phyloP scores from a whole-genome alignment of 2,888 invertebrate genomes.

The Harpagoxenus sublaevis region DNA sequence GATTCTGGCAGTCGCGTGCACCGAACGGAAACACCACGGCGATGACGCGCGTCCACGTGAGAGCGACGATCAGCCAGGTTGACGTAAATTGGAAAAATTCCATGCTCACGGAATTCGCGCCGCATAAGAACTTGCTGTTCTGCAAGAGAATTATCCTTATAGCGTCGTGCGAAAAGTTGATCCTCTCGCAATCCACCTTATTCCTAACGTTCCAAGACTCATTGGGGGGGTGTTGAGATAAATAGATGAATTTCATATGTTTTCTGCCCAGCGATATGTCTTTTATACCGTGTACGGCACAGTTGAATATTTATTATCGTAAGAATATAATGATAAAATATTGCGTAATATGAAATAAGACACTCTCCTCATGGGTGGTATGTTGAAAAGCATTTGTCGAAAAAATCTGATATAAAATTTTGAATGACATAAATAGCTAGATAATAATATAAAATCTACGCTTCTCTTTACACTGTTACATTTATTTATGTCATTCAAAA shows the following conservation, averaged over 20 bases:
- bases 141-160: slow-evolving; percentile 56
- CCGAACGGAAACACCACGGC: slow-evolving; percentile 79
- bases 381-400: not conserved
- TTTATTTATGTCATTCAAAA: not conserved
- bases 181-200: not conserved
- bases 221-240: not conserved
- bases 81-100: slow-evolving; percentile 84
- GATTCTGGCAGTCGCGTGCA: slow-evolving; percentile 70
- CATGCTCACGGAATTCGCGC: slow-evolving; percentile 78
- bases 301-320: not conserved
- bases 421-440: not conserved
- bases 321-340: not conserved
- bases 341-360: not conserved
- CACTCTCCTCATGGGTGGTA: not conserved
- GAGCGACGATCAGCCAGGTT: slow-evolving; percentile 84
- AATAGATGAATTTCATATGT: not conserved
- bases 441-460: not conserved
- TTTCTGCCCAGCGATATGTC: not conserved
- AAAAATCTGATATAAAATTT: too few relatives aligned
- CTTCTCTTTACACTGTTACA: not conserved
- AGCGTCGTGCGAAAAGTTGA: not conserved
- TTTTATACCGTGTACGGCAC: not conserved
- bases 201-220: not conserved
- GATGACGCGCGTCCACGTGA: slow-evolving; percentile 83
- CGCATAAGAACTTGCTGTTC: slow-evolving; percentile 79